Evolutionary conservation across 2,797 vertebrate species (phyloP).

Genomic region (Nannoperca obscura): DNA sequence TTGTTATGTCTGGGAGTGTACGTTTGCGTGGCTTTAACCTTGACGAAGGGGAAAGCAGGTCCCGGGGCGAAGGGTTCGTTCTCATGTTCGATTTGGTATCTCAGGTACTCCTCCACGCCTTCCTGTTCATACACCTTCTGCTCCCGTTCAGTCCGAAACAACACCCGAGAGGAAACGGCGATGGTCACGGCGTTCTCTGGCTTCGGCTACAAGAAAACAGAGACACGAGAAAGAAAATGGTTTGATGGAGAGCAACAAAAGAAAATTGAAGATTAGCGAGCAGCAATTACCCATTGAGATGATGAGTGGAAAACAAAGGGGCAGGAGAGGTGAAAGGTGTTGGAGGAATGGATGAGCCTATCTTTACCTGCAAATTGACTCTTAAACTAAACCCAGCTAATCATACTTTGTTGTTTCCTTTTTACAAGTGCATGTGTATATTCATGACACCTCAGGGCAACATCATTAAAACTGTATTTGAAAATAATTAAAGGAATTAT

Average conservation of each 20-base stretch:
- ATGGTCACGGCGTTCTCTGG: conserved; percentile 95
- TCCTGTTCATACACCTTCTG: conserved; percentile 91
- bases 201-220: conserved; percentile 86
- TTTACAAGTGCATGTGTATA: background rate
- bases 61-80: conserved; percentile 94
- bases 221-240: background rate
- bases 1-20: background rate
- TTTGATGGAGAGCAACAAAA: background rate
- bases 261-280: background rate
- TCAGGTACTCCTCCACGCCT: conserved; percentile 95
- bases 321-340: conserved; percentile 4
- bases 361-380: background rate
- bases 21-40: conserved; percentile 82
- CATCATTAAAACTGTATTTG: conserved; percentile 15
- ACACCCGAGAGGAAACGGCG: conserved; percentile 93
- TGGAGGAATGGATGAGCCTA: background rate
- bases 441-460: background rate
- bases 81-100: conserved; percentile 95
- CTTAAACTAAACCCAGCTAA: background rate
- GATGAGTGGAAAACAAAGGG: conserved; percentile 7
- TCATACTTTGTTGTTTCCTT: background rate
- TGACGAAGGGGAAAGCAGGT: conserved; percentile 95
- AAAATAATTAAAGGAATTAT: conserved; percentile 8
- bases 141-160: conserved; percentile 96
- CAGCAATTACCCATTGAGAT: background rate